These are phyloP conservation scores for Diadumene lineata DNA, from an alignment of 92 coral and sea anemone genomes.

Conservation along the genomic window DNA sequence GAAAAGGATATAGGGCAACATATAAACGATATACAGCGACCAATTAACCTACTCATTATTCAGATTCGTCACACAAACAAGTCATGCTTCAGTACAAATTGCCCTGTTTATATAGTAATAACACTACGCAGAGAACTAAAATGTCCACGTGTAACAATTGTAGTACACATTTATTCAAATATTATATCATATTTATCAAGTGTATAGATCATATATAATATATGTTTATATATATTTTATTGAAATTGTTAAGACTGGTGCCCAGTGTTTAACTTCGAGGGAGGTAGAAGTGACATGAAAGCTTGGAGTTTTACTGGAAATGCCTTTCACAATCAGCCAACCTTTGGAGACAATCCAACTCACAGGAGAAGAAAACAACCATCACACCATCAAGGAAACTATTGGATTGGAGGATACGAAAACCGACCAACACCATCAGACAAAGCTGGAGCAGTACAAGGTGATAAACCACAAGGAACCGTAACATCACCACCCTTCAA, in stretches of 20 bases:
- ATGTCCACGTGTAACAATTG: no score
- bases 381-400: conserved; percentile 20
- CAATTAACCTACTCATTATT: no score
- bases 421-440: conserved; percentile 18
- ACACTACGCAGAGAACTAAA: no score
- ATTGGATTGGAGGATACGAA: conserved; percentile 45
- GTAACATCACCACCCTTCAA: conserved; percentile 27
- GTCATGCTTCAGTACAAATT: no score
- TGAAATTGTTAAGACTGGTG: background rate
- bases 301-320: conserved; percentile 25
- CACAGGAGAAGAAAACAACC: conserved; percentile 22
- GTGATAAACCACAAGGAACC: conserved; percentile 30
- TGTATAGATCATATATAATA: no score
- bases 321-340: conserved; percentile 35
- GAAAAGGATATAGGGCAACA: no score
- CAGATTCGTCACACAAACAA: no score
- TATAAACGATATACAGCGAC: no score
- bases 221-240: no score
- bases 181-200: no score
- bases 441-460: conserved; percentile 16
- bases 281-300: conserved; percentile 16
- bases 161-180: no score
- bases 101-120: no score
- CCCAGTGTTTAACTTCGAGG: conserved; percentile 34
- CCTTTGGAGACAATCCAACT: conserved; percentile 22